Evolutionary conservation across 2,113 vertebrate species (phyloP).

Genomic region (Lepus europaeus): DNA sequence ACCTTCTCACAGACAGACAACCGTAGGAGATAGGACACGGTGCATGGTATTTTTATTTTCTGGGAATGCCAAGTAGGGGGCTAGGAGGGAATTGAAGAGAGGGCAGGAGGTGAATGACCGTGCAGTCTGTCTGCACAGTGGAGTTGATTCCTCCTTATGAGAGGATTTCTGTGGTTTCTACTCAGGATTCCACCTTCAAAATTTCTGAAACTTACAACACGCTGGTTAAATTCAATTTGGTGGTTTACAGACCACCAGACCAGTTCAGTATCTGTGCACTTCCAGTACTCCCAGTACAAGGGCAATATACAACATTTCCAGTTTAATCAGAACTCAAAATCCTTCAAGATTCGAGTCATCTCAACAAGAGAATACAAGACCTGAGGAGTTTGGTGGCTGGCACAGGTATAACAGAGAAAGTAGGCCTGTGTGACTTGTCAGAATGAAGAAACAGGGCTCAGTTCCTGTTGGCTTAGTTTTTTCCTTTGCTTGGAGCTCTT

Average conservation of each 20-base stretch:
- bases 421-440: no score
- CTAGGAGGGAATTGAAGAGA: neutral
- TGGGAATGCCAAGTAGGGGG: constrained; percentile 1
- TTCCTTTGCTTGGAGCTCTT: no score
- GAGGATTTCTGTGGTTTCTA: neutral
- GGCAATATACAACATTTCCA: neutral
- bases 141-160: neutral
- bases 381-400: no score
- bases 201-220: neutral
- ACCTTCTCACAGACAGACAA: neutral
- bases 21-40: neutral
- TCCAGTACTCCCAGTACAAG: neutral
- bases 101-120: neutral
- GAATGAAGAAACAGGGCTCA: no score
- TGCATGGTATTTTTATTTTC: constrained; percentile 60
- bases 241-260: neutral
- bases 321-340: constrained; percentile 31
- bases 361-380: neutral
- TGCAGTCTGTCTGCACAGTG: neutral
- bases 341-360: neutral
- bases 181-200: neutral
- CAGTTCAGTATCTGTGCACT: neutral
- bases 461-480: no score
- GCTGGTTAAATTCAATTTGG: neutral
- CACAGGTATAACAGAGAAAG: no score